Conservation (phyloP, 2,888 invertebrate genomes). For the Pachycephus smyrnensis region DNA sequence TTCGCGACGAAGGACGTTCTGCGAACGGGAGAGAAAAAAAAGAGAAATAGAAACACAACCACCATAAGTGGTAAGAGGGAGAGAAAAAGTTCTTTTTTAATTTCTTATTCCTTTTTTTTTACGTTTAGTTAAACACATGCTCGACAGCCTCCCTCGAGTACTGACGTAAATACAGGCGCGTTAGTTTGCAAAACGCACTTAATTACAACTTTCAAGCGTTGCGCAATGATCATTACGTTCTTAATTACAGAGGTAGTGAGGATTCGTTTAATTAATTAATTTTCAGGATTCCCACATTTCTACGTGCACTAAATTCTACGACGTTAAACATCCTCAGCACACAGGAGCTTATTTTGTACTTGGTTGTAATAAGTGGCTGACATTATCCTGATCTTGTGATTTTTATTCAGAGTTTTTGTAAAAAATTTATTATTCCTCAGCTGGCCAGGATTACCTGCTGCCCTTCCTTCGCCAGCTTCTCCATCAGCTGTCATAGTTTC, state of each 20-base stretch:
- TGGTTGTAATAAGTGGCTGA: too few species aligned
- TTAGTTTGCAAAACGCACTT: not conserved
- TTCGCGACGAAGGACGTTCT: constrained; percentile 12
- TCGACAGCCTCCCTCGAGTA: not conserved
- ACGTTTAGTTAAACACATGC: not conserved
- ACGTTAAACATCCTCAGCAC: not conserved
- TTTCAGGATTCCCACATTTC: not conserved
- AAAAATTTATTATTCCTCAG: constrained; percentile 37
- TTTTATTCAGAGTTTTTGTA: not conserved
- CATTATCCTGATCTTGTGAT: not conserved
- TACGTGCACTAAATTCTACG: not conserved
- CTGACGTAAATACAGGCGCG: not conserved
- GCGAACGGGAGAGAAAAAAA: constrained; percentile 12
- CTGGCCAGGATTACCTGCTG: constrained; percentile 66
- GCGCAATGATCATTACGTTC: not conserved
- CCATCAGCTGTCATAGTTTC: constrained; percentile 81
- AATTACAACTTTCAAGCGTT: not conserved
- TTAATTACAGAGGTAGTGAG: not conserved
- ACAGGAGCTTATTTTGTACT: too few species aligned
- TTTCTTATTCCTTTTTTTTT: not conserved
- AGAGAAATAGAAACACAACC: not conserved
- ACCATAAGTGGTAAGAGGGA: not conserved
- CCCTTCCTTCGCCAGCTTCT: constrained; percentile 81
- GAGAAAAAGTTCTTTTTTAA: not conserved
- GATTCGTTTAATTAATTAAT: not conserved